Evolutionary conservation across 2,113 vertebrate species (phyloP), one percentile per base, ranked within the genome.

Genomic region (Caranx ignobilis): DNA sequence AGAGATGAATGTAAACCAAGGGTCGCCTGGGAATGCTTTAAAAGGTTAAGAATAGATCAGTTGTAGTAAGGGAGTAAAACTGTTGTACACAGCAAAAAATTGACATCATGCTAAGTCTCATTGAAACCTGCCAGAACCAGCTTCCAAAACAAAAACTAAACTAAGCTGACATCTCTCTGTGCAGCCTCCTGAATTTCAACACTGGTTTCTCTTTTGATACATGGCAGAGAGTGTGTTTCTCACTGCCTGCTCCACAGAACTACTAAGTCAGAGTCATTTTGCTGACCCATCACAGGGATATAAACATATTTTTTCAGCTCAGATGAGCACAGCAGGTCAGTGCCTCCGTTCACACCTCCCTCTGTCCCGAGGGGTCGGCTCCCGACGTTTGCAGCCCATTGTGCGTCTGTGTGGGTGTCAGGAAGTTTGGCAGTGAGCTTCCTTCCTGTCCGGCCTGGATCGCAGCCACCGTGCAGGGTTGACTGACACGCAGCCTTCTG

Each of bases 341-440:
- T 18, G 63, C 67, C 75, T 71, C 80, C 19, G 34, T 72, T 85
- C 74, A 61, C 64, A 16, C 50, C 81, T 56, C 67, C 21, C 67
- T 37, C 59, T 13, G 80, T 87, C 87, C 81, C 52, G 2, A 50
- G 70, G 77, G 87, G 60, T 62, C 50, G 19, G 47, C 65, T 54
- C 74, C 64, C 60, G 47, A 64, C 80, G 50, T 71, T 62, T 52
- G 32, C 74, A 21, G 73, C 63, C 92, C 60, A 92, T 93, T 95
- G 93, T 94, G 91, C 86, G 59, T 85, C 74, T 79, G 82, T 66
- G 88, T 75, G 85, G 83, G 84, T 81, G 88, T 91, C 93, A 95
- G 94, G 93, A 95, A 92, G 92, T 78, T 87, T 90, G 93, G 89
- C 90, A 67, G 32, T 31, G 86, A 85, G 85, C 90, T 95, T 94